Evolutionary conservation across 2,888 invertebrate genomes (phyloP).

Genomic region (Flexamia atlantica): DNA sequence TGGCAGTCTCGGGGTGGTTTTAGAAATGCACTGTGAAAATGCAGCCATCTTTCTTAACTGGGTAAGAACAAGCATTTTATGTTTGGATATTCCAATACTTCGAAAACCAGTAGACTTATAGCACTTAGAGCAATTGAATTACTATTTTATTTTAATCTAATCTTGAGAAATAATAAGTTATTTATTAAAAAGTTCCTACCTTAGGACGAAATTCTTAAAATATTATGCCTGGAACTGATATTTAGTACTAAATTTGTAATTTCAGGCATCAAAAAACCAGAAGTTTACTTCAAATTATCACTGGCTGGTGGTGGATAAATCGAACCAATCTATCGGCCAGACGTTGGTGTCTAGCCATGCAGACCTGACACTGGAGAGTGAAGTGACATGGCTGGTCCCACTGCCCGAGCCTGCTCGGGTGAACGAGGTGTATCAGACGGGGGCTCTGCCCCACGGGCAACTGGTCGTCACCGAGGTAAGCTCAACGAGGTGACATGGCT

Average conservation of each 20-base stretch:
- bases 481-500: no score
- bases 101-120: no score
- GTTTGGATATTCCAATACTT: no score
- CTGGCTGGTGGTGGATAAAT: conserved; percentile 50
- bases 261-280: conserved; percentile 43
- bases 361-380: conserved; percentile 44
- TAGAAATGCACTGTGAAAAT: conserved; percentile 44
- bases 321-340: conserved; percentile 29
- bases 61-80: no score
- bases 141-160: no score
- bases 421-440: conserved; percentile 59
- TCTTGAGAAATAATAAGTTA: no score
- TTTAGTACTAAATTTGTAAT: no score
- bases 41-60: conserved; percentile 15
- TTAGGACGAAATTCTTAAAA: no score
- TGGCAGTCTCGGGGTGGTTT: conserved; percentile 40
- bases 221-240: no score
- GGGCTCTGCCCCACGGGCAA: conserved; percentile 42
- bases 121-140: no score
- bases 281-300: conserved; percentile 53
- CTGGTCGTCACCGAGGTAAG: conserved; percentile 27
- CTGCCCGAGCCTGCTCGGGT: not conserved
- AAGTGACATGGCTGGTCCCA: conserved; percentile 43
- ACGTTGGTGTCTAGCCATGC: not conserved
- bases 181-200: no score